Evolutionary conservation across 2,113 vertebrate species (phyloP), one percentile per base, ranked within the genome.

Genomic region (Astur gentilis): DNA sequence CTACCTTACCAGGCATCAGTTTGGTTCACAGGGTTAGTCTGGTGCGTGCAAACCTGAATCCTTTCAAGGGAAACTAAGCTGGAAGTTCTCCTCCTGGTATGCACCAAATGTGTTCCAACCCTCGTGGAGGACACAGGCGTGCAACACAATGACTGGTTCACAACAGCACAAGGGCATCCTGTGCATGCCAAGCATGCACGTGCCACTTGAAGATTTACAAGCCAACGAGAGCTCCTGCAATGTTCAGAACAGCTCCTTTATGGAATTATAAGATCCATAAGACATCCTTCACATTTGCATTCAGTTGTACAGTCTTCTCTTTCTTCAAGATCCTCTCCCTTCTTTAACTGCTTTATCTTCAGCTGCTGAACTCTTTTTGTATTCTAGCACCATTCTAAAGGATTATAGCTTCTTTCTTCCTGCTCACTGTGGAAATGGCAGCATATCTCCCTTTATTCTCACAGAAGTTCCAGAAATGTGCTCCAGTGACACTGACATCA

Each of bases 161-260:
- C 45, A 81, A 16, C 6, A 50, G 45, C 52, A 71, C 32, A 61
- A 45, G 58, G 47, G 13, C 36, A 60, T 45, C 36, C n/a, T 57
- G 40, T 20, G n/a, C n/a, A 44, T 49, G 17, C 25, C 22, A 54
- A 69, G 19, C 10, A 23, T 5, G 5, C 20, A 26, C 0, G 0
- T 34, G n/a, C 18, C 42, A 9, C 40, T 55, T 79, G 44, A 79
- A 75, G 5, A 23, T 75, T 90, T 87, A 31, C 55, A 70, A 54
- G 49, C 31, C 55, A 55, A 3, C 44, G 36, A 27, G 13, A 93
- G 17, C 11, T 65, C 38, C 27, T 70, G n/a, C 17, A 60, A 44
- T 14, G 17, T 60, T 52, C 49, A 23, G n/a, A 80, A 49, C 5
- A 75, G n/a, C 50, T 87, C 27, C 23, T 70, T 90, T 69, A 65